A percentile compares a stretch with the other conserved stretches of the same genome.
Evolutionary conservation across 2,797 vertebrate species (phyloP).

Genomic region (Helarctos malayanus): DNA sequence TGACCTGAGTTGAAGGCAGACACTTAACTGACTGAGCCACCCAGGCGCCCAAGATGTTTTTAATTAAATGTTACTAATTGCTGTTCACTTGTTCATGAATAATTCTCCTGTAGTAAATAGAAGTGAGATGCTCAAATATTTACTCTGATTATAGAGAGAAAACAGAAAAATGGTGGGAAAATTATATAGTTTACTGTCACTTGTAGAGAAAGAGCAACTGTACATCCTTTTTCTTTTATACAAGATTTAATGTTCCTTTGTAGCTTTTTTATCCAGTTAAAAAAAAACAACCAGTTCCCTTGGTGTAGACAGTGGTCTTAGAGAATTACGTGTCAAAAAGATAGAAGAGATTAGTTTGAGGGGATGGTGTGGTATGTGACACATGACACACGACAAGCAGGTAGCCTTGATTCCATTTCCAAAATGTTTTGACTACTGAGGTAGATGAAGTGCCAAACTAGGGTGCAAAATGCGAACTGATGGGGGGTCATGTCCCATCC

Average conservation of each 20-base stretch:
- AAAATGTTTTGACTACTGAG: background rate
- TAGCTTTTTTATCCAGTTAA: slow-evolving; percentile 1
- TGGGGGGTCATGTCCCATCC: background rate
- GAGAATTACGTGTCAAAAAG: background rate
- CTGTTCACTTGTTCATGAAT: background rate
- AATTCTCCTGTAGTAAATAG: background rate
- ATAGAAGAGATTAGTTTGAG: background rate
- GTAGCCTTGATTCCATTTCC: background rate
- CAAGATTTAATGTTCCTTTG: background rate
- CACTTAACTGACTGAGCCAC: background rate
- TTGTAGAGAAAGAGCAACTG: background rate
- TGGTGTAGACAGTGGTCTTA: background rate
- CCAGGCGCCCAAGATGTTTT: background rate
- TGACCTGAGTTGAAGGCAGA: background rate
- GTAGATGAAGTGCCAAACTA: background rate
- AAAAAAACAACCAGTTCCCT: background rate
- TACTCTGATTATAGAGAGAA: background rate
- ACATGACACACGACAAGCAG: background rate
- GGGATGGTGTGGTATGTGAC: background rate
- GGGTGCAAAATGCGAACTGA: background rate
- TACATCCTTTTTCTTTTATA: background rate
- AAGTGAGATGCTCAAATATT: background rate
- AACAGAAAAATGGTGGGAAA: background rate
- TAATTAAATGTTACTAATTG: slow-evolving; percentile 14
- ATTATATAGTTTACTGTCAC: background rate